Conservation (phyloP, 2,797 vertebrate species). For the Nothura maculosa region DNA sequence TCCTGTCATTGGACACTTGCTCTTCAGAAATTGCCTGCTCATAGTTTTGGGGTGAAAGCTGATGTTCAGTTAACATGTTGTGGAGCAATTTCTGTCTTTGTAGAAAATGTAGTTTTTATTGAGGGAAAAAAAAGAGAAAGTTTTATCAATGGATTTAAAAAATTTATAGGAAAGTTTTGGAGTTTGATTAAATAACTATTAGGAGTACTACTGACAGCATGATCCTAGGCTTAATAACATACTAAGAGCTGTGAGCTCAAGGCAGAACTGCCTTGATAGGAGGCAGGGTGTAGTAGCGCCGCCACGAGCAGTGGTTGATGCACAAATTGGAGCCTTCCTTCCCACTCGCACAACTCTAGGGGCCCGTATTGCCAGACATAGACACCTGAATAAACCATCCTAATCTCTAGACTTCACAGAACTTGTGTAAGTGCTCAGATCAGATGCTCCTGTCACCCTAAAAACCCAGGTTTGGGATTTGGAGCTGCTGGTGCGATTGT, state of each 20-base stretch:
- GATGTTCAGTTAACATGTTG: background rate
- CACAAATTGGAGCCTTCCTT: background rate
- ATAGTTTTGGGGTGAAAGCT: background rate
- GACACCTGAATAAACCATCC: background rate
- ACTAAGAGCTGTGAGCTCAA: background rate
- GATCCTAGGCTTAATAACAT: background rate
- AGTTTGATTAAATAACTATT: background rate
- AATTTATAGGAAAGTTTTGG: background rate
- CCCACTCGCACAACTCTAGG: background rate
- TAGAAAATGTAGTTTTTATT: background rate
- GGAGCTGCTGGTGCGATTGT: background rate
- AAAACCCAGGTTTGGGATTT: background rate
- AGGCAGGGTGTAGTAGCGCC: background rate
- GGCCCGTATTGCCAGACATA: background rate
- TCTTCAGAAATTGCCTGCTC: background rate
- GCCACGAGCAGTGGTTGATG: background rate
- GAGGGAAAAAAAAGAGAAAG: background rate
- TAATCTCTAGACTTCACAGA: background rate
- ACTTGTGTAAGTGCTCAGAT: background rate
- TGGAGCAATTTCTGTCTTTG: background rate
- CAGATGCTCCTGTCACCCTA: background rate
- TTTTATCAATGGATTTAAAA: background rate
- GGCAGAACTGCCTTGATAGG: background rate
- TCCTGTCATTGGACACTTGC: background rate
- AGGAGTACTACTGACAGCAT: background rate